phyloP scores from a whole-genome alignment of 2,888 invertebrate genomes.

The Marronus borbonicus region DNA sequence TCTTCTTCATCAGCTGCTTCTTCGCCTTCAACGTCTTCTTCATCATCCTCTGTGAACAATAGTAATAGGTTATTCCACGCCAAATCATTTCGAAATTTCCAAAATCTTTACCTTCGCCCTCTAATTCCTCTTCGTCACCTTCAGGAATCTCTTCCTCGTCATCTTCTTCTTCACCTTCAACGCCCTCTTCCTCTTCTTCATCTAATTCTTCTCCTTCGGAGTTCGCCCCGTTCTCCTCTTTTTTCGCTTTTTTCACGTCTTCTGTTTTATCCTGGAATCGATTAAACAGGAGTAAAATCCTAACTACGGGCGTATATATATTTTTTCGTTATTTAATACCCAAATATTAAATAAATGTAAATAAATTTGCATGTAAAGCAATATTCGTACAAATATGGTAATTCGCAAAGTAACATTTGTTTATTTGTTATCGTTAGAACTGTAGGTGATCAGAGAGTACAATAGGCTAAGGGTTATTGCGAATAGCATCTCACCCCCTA shows the following conservation, averaged over 20 bases:
- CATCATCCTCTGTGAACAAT: constrained; percentile 67
- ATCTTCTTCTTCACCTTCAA: constrained; percentile 69
- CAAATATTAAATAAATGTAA: neutral
- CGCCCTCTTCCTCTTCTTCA: constrained; percentile 74
- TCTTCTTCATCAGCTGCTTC: constrained; percentile 69
- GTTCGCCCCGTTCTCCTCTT: constrained; percentile 84
- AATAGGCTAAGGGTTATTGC: constrained; percentile 38
- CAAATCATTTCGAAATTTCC: constrained; percentile 3
- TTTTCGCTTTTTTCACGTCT: constrained; percentile 85
- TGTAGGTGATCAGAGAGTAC: neutral
- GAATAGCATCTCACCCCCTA: constrained; percentile 45
- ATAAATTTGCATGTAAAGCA: neutral
- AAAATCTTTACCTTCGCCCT: constrained; percentile 67
- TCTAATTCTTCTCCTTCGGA: constrained; percentile 77
- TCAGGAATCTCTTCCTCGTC: constrained; percentile 70
- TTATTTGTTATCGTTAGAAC: constrained; percentile 15
- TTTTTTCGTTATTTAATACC: neutral
- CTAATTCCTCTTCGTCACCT: constrained; percentile 70
- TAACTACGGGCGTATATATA: neutral
- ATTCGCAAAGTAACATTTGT: neutral
- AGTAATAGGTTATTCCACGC: constrained; percentile 37
- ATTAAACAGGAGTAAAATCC: neutral
- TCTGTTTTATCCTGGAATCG: constrained; percentile 79
- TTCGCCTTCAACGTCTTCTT: constrained; percentile 69
- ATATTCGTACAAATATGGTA: neutral